Conservation (phyloP, 2,888 invertebrate genomes). For the Cerceris rybyensis region DNA sequence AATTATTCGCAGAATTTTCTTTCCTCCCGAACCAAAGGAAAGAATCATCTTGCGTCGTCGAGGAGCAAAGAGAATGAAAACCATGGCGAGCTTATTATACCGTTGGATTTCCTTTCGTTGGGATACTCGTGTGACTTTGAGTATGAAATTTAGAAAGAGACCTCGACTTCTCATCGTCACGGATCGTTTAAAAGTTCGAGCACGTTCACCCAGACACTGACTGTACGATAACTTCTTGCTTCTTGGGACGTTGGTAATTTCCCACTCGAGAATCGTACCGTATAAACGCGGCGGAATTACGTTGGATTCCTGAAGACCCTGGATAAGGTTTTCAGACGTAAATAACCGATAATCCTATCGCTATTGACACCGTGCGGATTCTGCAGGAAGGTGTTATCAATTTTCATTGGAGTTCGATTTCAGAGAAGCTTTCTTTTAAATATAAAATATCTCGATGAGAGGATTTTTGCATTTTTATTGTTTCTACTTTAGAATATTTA, state of each 20-base stretch:
- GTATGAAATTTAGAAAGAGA: conserved; percentile 20
- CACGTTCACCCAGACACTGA: conserved; percentile 26
- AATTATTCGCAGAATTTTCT: background rate
- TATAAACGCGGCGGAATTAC: conserved; percentile 32
- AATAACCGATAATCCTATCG: background rate
- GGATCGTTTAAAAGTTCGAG: conserved; percentile 36
- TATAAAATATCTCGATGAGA: no score
- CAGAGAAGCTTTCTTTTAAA: no score
- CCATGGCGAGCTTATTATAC: background rate
- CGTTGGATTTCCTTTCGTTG: background rate
- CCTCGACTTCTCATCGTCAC: background rate
- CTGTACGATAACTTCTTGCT: conserved; percentile 23
- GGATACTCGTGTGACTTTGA: conserved; percentile 7
- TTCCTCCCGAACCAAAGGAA: background rate
- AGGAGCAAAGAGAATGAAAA: background rate
- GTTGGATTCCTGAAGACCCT: background rate
- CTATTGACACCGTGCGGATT: background rate
- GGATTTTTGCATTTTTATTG: no score
- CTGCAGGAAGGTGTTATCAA: no score
- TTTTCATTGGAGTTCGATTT: no score
- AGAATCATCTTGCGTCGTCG: background rate
- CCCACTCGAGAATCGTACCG: conserved; percentile 45
- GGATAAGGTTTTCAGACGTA: background rate
- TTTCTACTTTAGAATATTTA: no score
- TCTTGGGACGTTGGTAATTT: conserved; percentile 47